phyloP scores from a whole-genome alignment of 2,797 vertebrate genomes.

The Sphenopsis melanotis region DNA sequence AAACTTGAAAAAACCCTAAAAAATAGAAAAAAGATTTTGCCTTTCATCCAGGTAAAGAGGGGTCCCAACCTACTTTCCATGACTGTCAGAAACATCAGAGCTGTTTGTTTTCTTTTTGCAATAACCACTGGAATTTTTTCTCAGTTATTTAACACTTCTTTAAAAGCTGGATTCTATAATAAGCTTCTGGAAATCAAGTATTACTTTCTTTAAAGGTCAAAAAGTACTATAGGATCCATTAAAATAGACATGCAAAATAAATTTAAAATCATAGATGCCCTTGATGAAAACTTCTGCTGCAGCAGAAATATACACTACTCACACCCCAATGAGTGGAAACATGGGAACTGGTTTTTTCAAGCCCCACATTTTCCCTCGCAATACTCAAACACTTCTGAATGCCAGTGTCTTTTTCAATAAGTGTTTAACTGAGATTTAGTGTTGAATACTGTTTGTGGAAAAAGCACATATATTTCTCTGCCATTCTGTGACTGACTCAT shows the following conservation, averaged over 20 bases:
- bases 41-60: not conserved
- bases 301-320: not conserved
- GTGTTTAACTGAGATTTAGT: not conserved
- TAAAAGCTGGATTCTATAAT: not conserved
- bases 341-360: not conserved
- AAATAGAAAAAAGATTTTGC: not conserved
- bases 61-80: not conserved
- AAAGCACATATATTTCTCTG: not conserved
- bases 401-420: not conserved
- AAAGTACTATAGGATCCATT: not conserved
- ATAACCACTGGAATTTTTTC: not conserved
- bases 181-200: not conserved
- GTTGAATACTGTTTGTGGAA: not conserved
- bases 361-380: not conserved
- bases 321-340: not conserved
- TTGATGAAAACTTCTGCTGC: not conserved
- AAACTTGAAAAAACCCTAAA: not conserved
- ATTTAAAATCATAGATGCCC: not conserved
- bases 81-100: not conserved
- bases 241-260: not conserved
- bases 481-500: not conserved
- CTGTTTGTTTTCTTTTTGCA: not conserved
- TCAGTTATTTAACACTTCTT: not conserved
- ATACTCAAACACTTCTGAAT: not conserved
- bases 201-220: not conserved